Percentiles rank a stretch among this genome's conserved stretches.
Evolutionary conservation across 2,113 vertebrate species (phyloP).

Genomic region (Nipponia nippon): DNA sequence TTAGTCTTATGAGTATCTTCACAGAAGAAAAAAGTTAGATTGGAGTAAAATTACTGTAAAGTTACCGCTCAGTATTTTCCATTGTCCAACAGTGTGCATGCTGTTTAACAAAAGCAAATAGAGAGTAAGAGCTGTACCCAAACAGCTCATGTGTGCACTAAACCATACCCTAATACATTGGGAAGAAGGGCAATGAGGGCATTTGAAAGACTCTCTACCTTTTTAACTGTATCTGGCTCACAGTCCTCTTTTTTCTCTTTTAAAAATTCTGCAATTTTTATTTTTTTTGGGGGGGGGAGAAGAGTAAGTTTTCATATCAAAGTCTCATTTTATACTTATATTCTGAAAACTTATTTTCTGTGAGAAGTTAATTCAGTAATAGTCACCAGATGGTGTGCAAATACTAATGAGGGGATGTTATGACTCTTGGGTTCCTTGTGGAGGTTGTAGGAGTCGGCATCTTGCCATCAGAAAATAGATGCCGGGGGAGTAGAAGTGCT

Average conservation of each 20-base stretch:
- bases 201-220: background rate
- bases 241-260: background rate
- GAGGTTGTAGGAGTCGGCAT: slow-evolving; percentile 67
- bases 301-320: background rate
- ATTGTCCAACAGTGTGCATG: background rate
- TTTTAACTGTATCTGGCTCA: background rate
- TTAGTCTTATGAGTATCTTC: background rate
- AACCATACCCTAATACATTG: background rate
- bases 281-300: background rate
- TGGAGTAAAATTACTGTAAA: background rate
- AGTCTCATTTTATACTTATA: slow-evolving; percentile 24
- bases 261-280: background rate
- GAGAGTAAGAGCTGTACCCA: background rate
- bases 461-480: slow-evolving; percentile 69
- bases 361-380: slow-evolving; percentile 75
- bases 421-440: slow-evolving; percentile 70
- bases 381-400: slow-evolving; percentile 76
- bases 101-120: background rate
- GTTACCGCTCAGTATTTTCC: background rate
- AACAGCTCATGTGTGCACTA: background rate
- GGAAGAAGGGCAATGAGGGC: background rate
- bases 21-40: background rate
- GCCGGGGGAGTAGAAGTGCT: slow-evolving; percentile 34
- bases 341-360: slow-evolving; percentile 47
- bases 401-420: slow-evolving; percentile 72